Evolutionary conservation across 2,113 vertebrate genomes (phyloP), one percentile per base, ranked within the genome.

Genomic region (Poeciliopsis retropinna): DNA sequence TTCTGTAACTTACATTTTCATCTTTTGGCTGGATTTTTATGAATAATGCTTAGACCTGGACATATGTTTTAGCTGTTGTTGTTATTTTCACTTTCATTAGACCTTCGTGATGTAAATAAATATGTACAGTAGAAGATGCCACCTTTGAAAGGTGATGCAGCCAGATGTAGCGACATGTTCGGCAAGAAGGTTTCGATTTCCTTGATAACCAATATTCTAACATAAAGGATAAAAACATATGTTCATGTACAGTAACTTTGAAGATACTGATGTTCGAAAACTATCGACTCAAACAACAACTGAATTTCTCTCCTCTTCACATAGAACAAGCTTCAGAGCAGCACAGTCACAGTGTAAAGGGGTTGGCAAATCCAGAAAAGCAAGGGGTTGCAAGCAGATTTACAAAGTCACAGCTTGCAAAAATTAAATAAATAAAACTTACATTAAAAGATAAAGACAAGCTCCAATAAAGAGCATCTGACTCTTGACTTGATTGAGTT

Each of bases 261-360:
- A 63, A 63, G 62, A 82, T 37, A 81, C 57, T 57, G 67, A 75
- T 69, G 60, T 64, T 77, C 47, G 60, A 70, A 78, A 85, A 34
- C 68, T 66, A 51, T 65, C 67, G 39, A 15, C 14, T 85, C 64
- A 66, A 57, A 51, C 80, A 57, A 82, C 73, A 82, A 88, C 60
- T 76, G 75, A 78, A 44, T 60, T 69, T 44, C 41, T 34, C 67
- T 79, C 51, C 47, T 79, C 73, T 72, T 75, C 74, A 65, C 61
- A 73, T 62, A 64, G 70, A 82, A 72, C 65, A 47, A 32, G 76
- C 70, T 87, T 82, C 88, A 68, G 75, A 57, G 75, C 72, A 65
- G 75, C 81, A 73, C 83, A 79, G 89, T 92, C 84, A 89, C 89
- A 87, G 89, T 91, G 90, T 79, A 90, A 85, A 88, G 84, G 72